Evolutionary conservation across 2,888 invertebrate species (phyloP), one percentile per base, ranked within the genome.

Genomic region (Sinodicranocentrus sp.): DNA sequence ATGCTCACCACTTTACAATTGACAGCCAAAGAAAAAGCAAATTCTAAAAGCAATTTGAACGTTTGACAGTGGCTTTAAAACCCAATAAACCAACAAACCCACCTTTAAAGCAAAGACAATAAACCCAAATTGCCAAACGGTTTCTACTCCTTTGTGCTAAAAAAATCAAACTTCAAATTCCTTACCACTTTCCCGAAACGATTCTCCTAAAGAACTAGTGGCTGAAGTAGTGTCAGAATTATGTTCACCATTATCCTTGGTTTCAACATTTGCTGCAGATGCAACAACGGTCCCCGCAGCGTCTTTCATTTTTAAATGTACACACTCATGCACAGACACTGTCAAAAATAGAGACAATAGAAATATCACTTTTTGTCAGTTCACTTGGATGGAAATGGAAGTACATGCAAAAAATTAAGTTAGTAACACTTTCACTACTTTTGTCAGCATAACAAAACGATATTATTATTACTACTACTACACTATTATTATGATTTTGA

Each of bases 181-280:
- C 87, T 88, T 82, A 88, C 88, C 88, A 43, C 86, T 86, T 87
- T 88, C 88, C 78, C 88, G 83, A 82, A 88, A 88, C 15, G 88
- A 88, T 54, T 85, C 88, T 67, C 86, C 88, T 86, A 88, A 85
- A 70, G 88, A 88, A 57, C 86, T 87, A 26, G 86, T 85, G 23
- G 88, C 85, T 23, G 88, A 88, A 23, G 88, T 83, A 23, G 83
- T 78, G 71, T 84, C 88, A 57, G 88, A 86, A 44, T 76, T 68
- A 61, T 82, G 59, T 71, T 59, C 73, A 43, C 70, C 70, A 71
- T 82, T 82, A 76, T 82, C 82, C 63, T 82, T 82, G 70, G 75
- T 76, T 61, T 68, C 70, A 39, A 25, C 44, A 48, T 65, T 80
- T 17, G 82, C 17, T 59, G 71, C 71, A 79, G 79, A 79, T 71